Evolutionary conservation across 2,888 invertebrate species (phyloP), one percentile per base, ranked within the genome.

Genomic region (Pinctada fucata): DNA sequence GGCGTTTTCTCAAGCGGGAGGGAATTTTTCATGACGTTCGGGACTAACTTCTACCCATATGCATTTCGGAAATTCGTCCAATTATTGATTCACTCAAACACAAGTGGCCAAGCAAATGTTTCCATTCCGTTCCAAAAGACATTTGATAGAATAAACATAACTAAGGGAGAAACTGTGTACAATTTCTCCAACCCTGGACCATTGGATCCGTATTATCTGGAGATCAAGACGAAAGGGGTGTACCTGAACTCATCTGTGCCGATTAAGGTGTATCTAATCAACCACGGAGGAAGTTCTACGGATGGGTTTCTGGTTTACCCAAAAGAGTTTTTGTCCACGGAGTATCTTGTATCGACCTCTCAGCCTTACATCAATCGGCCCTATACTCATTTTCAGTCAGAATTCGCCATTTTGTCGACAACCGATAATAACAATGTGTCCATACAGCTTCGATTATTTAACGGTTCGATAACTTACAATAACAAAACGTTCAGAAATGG

Each of bases 1-100:
- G 31, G 31, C 31, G 31, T 31, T 31, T 31, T 31, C 31, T 31
- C 31, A 31, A 31, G 31, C 31, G 68, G 68, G 13, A 68, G 10
- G 47, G 68, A 68, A 31, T 68, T 68, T 13, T 31, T 68, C 8
- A 8, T 68, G 13, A 8, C 68, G 47, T 68, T 68, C 13, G 68
- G 68, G 48, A 68, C 68, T 47, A 68, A 68, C 47, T 68, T 68
- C 13, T 68, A 68, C 47, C 68, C 68, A 6, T 68, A 31, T 45
- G 68, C 68, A 58, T 58, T 58, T 68, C 16, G 31, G 13, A 47
- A 31, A 4, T 16, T 47, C 4, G 31, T 68, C 10, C 68, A 68
- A 13, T 13, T 68, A 13, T 13, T 68, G 8, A 68, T 68, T 45
- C 10, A 31, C 13, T 68, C 68, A 3, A 68, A 47, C 8, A n/a